Conservation (phyloP, 1,140 invertebrate species). For the Metaphire vulgaris region DNA sequence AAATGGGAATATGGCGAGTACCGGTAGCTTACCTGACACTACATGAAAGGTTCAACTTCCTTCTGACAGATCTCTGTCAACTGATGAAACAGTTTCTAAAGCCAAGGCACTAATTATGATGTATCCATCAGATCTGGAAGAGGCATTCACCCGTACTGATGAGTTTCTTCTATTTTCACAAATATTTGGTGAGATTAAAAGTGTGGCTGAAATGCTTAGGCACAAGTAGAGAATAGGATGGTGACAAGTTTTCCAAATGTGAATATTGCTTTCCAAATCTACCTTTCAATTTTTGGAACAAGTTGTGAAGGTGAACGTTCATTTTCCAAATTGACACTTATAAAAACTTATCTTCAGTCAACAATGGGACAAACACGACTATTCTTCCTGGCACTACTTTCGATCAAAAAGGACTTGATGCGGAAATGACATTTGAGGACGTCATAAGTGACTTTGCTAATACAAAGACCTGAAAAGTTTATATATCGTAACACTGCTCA, state of each 20-base stretch:
- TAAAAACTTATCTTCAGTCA: slow-evolving; percentile 20
- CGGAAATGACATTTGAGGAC: slow-evolving; percentile 24
- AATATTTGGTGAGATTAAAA: slow-evolving; percentile 15
- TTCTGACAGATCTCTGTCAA: slow-evolving; percentile 26
- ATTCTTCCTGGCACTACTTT: slow-evolving; percentile 17
- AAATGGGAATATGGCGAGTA: slow-evolving; percentile 18
- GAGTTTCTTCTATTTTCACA: slow-evolving; percentile 18
- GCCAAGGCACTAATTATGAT: slow-evolving; percentile 18
- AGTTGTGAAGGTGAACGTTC: slow-evolving; percentile 17
- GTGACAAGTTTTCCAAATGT: slow-evolving; percentile 26
- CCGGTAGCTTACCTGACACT: slow-evolving; percentile 16
- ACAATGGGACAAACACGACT: slow-evolving; percentile 17
- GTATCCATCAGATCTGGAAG: slow-evolving; percentile 21
- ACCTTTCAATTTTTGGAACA: slow-evolving; percentile 25
- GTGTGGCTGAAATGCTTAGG: slow-evolving; percentile 14
- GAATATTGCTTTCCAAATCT: slow-evolving; percentile 22
- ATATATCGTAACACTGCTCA: too few species aligned
- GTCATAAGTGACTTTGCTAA: slow-evolving; percentile 16
- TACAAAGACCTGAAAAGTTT: too few species aligned
- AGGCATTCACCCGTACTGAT: slow-evolving; percentile 23
- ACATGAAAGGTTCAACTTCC: slow-evolving; percentile 19
- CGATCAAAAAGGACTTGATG: slow-evolving; percentile 21
- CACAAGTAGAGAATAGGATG: slow-evolving; percentile 19
- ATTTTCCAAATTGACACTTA: slow-evolving; percentile 21
- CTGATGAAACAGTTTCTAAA: slow-evolving; percentile 21